A percentile compares a stretch with the other conserved stretches of the same genome.
Conservation (phyloP, 2,113 vertebrate genomes). For the Bubalus kerabau region DNA sequence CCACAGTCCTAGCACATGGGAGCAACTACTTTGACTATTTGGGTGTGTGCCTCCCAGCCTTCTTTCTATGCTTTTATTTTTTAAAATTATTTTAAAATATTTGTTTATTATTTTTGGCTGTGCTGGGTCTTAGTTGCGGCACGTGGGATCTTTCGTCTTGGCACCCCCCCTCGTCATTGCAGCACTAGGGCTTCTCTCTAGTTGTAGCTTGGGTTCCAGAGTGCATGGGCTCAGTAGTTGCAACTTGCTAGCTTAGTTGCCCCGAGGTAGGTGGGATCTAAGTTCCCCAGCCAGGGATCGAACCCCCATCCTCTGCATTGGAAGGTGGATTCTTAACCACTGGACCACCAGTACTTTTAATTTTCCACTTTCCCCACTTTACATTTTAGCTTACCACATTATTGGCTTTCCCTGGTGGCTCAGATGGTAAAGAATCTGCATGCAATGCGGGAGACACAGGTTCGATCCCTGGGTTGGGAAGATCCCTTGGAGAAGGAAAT, state of each 20-base stretch:
- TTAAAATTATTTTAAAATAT: not conserved
- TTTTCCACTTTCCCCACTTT: not conserved
- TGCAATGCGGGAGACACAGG: not conserved
- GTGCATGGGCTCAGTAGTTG: not conserved
- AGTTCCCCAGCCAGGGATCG: not conserved
- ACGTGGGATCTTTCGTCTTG: not conserved
- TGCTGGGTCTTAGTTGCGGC: not conserved
- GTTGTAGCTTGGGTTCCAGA: not conserved
- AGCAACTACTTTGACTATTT: not conserved
- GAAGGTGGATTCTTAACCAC: not conserved
- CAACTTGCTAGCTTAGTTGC: not conserved
- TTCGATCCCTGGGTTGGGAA: not conserved
- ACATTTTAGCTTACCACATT: not conserved
- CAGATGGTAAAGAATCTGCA: not conserved
- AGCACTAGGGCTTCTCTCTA: not conserved
- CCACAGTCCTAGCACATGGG: not conserved
- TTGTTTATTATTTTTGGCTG: not conserved
- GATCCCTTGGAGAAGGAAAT: not conserved
- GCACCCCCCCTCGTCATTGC: accelerated
- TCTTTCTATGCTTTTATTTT: not conserved
- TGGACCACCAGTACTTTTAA: not conserved
- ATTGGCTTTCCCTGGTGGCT: not conserved
- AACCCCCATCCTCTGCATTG: not conserved
- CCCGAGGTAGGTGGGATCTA: not conserved
- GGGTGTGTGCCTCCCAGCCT: not conserved